Evolutionary conservation across 1,140 invertebrate genomes (phyloP).

Genomic region (Megalonaias nervosa): DNA sequence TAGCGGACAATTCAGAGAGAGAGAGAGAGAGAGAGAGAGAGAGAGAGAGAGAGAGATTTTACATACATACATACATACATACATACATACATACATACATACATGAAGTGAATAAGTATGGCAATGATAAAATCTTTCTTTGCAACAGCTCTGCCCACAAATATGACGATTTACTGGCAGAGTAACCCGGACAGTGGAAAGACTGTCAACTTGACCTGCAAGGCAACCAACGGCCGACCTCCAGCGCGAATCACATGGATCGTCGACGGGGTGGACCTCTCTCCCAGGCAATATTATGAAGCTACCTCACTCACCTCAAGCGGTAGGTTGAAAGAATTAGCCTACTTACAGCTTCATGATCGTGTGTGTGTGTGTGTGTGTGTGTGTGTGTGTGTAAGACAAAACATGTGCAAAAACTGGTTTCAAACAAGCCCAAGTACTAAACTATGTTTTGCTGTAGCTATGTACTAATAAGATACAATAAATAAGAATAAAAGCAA

Average conservation of each 20-base stretch:
- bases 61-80: not conserved
- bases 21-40: no score
- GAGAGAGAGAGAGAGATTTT: no score
- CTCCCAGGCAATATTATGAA: not conserved
- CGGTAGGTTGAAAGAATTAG: conserved; percentile 1
- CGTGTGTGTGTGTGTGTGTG: not conserved
- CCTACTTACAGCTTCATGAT: not conserved
- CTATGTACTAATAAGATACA: no score
- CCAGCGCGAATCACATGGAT: conserved; percentile 21
- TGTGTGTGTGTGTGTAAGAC: no score
- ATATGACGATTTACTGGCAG: conserved; percentile 10
- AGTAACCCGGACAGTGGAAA: conserved; percentile 9
- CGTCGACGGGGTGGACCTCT: conserved; percentile 27
- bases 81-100: not conserved
- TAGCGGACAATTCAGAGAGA: no score
- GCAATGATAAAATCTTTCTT: not conserved
- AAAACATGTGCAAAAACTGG: no score
- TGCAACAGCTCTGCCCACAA: conserved; percentile 13
- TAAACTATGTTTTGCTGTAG: no score
- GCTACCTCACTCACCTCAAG: conserved; percentile 7
- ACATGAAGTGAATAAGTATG: not conserved
- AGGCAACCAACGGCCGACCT: conserved; percentile 16
- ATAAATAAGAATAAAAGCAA: no score
- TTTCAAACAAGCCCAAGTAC: no score
- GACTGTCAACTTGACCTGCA: conserved; percentile 21